Evolutionary conservation across 2,888 invertebrate genomes (phyloP).

Genomic region (Isoperla grammatica): DNA sequence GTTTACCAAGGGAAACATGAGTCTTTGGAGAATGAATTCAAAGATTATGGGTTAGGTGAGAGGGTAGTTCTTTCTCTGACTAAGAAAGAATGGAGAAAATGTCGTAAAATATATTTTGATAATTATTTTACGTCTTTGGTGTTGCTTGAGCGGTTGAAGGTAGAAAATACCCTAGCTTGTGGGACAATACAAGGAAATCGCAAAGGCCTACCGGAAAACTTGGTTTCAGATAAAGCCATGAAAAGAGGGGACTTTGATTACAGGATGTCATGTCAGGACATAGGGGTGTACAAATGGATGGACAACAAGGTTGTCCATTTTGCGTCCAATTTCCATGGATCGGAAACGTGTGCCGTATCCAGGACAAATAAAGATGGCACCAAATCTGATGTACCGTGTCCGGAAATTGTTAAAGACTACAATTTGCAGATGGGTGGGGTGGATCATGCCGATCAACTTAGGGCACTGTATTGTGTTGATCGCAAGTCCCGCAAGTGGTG

Average conservation of each 20-base stretch:
- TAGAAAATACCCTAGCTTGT: conserved; percentile 29
- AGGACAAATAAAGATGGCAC: conserved; percentile 14
- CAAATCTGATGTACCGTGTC: background rate
- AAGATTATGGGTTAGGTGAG: conserved; percentile 33
- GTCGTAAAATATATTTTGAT: conserved; percentile 25
- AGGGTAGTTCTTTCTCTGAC: conserved; percentile 31
- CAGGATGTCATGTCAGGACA: conserved; percentile 19
- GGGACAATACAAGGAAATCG: conserved; percentile 28
- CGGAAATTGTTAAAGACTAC: background rate
- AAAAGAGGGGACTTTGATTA: conserved; percentile 16
- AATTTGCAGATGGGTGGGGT: conserved; percentile 16
- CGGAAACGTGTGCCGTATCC: conserved; percentile 14
- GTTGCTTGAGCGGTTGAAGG: conserved; percentile 30
- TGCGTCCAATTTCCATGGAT: conserved; percentile 32
- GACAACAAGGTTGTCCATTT: conserved; percentile 29
- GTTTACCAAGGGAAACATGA: conserved; percentile 34
- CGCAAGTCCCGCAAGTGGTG: too few species aligned
- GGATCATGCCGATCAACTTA: background rate
- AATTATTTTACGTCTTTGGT: conserved; percentile 30
- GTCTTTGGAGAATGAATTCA: conserved; percentile 27
- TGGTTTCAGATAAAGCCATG: conserved; percentile 3
- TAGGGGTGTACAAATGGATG: conserved; percentile 28
- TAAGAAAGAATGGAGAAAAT: conserved; percentile 27
- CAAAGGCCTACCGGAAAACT: conserved; percentile 21
- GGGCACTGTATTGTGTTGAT: too few species aligned